Base-by-base conservation (phyloP, 1,140 invertebrate genomes). In the Drosophila athabasca region DNA sequence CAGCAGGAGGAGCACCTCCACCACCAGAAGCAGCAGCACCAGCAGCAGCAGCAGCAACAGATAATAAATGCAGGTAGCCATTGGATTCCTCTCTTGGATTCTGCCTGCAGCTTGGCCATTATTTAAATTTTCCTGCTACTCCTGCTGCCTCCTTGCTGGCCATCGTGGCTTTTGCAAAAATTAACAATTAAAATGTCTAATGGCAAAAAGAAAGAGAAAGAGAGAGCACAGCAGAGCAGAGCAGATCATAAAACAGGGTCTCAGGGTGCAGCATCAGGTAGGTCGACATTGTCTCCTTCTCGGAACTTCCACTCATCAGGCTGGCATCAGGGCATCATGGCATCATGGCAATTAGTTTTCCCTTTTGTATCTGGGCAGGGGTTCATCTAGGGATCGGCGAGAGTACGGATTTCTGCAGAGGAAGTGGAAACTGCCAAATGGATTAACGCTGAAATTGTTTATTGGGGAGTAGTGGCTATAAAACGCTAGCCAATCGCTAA, bases 161-260 rank as follows among this genome's bases (percentile, higher is more conserved):
- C 0, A 15, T 6, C 17, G 26, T 24, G 44, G 31, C 53, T 53
- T 74, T 74, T 74, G 60, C 70, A 66, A 85, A 85, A 85, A 85
- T 85, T 85, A 85, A 85, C 82, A 85, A 85, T 85, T 85, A 85
- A 85, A 85, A 85, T 87, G 82, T 85, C 82, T 85, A 85, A 85
- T 85, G 82, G 82, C 73, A 48, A 70, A 87, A 81, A 51, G 46
- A 43, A 39, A 22, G 24, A 26, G 24, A 17, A 15, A 26, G 41
- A 62, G 60, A 54, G 39, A 52, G 48, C 9, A 9, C 51, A 52
- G 26, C 1, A 52, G 35, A 35, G 35, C 35, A 13, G 65, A 45
- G 31, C 7, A 31, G 60, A 72, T 78, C 76, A 79, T 77, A 82
- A 82, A 81, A 39, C 35, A 39, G 35, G 35, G 35, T 39, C 35